phyloP scores from a whole-genome alignment of 2,113 vertebrate species.

The Dipodomys spectabilis region DNA sequence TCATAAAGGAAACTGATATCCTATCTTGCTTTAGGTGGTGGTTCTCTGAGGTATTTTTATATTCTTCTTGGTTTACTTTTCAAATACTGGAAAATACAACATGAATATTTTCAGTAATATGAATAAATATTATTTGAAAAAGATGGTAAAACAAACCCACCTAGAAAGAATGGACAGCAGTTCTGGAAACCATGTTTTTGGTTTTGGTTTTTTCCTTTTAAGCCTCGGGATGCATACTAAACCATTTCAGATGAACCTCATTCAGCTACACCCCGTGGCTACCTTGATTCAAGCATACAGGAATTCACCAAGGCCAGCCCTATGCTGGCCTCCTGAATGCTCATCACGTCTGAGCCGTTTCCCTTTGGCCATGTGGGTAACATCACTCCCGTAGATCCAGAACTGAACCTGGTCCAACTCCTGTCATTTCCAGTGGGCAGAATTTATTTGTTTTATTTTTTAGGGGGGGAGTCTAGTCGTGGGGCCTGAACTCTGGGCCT shows the following conservation, averaged over 20 bases:
- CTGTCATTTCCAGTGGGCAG: constrained; percentile 61
- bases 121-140: constrained; percentile 19
- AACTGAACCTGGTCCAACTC: constrained; percentile 24
- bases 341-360: constrained; percentile 78
- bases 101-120: not conserved
- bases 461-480: no score
- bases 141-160: not conserved
- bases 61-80: constrained; percentile 14
- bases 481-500: no score
- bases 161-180: not conserved
- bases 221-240: not conserved
- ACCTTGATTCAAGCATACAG: constrained; percentile 70
- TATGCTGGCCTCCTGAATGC: constrained; percentile 81
- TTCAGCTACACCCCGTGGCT: constrained; percentile 7
- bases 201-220: not conserved
- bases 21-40: not conserved
- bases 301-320: constrained; percentile 56
- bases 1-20: not conserved
- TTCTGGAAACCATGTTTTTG: not conserved
- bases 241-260: not conserved
- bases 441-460: no score
- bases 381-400: constrained; percentile 71
- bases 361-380: constrained; percentile 82
- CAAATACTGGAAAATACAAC: constrained; percentile 8
- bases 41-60: not conserved